Percentiles rank a stretch among this genome's conserved stretches.
Conservation (phyloP, 2,113 vertebrate species). For the Telmatochromis brachygnathus region DNA sequence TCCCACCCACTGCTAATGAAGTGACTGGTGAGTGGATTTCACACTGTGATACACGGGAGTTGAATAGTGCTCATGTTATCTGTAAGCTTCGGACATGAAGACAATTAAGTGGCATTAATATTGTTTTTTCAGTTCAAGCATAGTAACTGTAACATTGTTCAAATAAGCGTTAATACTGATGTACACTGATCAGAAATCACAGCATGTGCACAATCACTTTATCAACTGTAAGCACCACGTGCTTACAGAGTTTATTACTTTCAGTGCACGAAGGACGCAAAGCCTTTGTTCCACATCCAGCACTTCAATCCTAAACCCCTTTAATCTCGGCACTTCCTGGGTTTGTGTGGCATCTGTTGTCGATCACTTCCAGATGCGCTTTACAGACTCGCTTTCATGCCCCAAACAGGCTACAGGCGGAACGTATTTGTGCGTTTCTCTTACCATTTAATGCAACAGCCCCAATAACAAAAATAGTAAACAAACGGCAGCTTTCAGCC, state of each 20-base stretch:
- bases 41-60: not conserved
- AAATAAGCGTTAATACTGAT: not conserved
- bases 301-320: not conserved
- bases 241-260: not conserved
- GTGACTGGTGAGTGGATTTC: not conserved
- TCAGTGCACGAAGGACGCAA: not conserved
- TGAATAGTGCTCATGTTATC: fast-evolving
- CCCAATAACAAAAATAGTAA: too few relatives aligned
- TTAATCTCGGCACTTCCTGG: not conserved
- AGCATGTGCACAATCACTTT: fast-evolving
- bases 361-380: not conserved
- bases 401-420: not conserved
- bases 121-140: not conserved
- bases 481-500: not conserved
- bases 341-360: not conserved
- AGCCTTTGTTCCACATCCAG: not conserved
- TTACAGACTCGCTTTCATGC: not conserved
- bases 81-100: not conserved
- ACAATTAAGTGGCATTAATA: not conserved
- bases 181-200: fast-evolving
- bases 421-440: not conserved
- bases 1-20: not conserved
- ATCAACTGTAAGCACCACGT: not conserved
- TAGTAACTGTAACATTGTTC: not conserved
- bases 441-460: not conserved